Evolutionary conservation across 2,797 vertebrate genomes (phyloP).

Genomic region (Euthynnus affinis): DNA sequence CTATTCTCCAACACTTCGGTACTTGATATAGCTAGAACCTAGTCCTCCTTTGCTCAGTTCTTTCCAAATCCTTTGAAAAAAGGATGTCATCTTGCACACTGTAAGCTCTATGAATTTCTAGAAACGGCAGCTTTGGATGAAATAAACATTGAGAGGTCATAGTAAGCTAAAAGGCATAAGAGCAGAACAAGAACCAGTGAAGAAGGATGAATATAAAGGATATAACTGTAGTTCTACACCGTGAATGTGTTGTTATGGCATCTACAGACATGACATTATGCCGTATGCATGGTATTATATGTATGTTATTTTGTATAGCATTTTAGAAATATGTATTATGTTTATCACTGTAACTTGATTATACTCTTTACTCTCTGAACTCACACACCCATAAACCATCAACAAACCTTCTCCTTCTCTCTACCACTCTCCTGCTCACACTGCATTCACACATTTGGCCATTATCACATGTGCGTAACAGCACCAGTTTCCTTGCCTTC

Average conservation of each 20-base stretch:
- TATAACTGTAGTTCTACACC: background rate
- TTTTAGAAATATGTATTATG: background rate
- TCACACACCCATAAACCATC: background rate
- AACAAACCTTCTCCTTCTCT: constrained; percentile 22
- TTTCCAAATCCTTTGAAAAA: constrained; percentile 41
- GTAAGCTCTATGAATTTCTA: constrained; percentile 22
- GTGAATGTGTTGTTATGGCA: background rate
- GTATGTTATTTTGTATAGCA: background rate
- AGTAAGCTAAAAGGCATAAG: constrained; percentile 7
- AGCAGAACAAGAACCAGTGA: constrained; percentile 12
- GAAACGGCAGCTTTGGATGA: constrained; percentile 13
- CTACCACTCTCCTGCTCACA: constrained; percentile 34
- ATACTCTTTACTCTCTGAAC: background rate
- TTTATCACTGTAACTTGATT: constrained; percentile 1
- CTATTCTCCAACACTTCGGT: background rate
- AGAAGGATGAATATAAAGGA: constrained; percentile 26
- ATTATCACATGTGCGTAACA: constrained; percentile 46
- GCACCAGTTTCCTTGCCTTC: constrained; percentile 37
- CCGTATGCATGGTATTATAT: background rate
- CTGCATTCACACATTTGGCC: constrained; percentile 48
- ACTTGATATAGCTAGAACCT: constrained; percentile 20
- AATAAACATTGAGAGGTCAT: constrained; percentile 20
- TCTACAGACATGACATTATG: background rate
- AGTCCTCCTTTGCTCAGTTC: constrained; percentile 16
- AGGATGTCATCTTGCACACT: constrained; percentile 24